Base-by-base conservation (phyloP, 2,797 vertebrate species). In the Pseudocheirus occidentalis region DNA sequence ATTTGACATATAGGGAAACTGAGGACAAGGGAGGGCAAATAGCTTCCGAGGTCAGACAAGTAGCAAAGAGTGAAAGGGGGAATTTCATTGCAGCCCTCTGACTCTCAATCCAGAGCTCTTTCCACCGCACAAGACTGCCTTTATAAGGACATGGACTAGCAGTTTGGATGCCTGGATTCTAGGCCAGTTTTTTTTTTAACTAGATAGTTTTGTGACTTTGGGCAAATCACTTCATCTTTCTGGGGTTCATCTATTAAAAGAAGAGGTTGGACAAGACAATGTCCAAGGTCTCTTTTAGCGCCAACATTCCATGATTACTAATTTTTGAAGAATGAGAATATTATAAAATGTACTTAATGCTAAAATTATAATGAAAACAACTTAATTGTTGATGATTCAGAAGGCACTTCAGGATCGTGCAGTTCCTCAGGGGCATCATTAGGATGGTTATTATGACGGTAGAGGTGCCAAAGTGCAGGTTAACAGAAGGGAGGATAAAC, bases 321-420 rank as follows among this genome's bases (percentile, higher is more conserved):
- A 87, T 87, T 87, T 87, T 46, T 24, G 3, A 87, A 87, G 40
- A 87, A 87, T 87, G 73, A 87, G 21, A 87, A 87, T 46, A 87
- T 87, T 87, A 87, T 87, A 50, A 87, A 50, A 87, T 87, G 24
- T 50, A 50, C 73, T 87, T 87, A 46, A 50, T 50, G 2, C 73
- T 50, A 87, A 50, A 87, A 50, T 81, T 46, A 81, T 81, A 46
- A 24, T 87, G 40, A 87, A 50, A 87, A 50, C 40, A 50, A 87
- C 40, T 87, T 87, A 87, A 87, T 87, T 87, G 73, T 50, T 24
- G 73, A 87, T 87, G 73, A 87, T 87, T 87, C 73, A 87, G 73
- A 87, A 87, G 66, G 66, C 7, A 81, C 16, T 46, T 81, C 18
- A 24, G 73, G 73, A 87, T 50, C 40, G 9, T 81, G 73, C 73